Conservation (phyloP, 2,797 vertebrate genomes). For the Sebastes cheni region DNA sequence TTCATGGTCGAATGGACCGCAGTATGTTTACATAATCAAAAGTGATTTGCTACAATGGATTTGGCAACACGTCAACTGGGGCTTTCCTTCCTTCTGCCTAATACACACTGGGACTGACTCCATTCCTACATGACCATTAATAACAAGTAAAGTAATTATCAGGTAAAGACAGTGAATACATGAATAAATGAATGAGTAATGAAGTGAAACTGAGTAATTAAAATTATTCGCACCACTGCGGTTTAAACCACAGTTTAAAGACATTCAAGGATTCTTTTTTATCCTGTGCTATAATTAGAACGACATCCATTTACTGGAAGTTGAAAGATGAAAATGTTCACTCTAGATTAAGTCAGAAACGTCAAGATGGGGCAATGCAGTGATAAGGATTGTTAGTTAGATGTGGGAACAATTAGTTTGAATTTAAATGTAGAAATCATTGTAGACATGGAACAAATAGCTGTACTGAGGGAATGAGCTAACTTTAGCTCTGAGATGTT, state of each 20-base stretch:
- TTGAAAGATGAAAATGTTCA: constrained; percentile 12
- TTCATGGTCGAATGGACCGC: not conserved
- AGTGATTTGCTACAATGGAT: constrained; percentile 18
- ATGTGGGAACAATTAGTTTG: not conserved
- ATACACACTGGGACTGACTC: constrained; percentile 26
- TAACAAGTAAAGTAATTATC: constrained; percentile 65
- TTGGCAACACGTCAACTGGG: constrained; percentile 8
- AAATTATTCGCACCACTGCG: constrained; percentile 57
- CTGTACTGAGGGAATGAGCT: not conserved
- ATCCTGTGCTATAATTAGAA: constrained; percentile 39
- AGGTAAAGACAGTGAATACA: constrained; percentile 61
- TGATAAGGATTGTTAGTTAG: not conserved
- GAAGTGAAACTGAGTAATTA: constrained; percentile 65
- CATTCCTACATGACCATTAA: constrained; percentile 59
- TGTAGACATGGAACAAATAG: not conserved
- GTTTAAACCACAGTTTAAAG: constrained; percentile 53
- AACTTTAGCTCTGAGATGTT: not conserved
- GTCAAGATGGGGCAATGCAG: not conserved
- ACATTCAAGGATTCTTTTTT: constrained; percentile 15
- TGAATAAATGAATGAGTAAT: constrained; percentile 73
- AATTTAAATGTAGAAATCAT: not conserved
- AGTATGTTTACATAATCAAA: constrained; percentile 17
- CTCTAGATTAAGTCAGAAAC: not conserved
- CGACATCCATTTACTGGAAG: constrained; percentile 28
- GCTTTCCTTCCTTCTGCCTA: constrained; percentile 15